Base-by-base conservation (phyloP, 2,888 invertebrate species). In the Caenorhabditis afra region DNA sequence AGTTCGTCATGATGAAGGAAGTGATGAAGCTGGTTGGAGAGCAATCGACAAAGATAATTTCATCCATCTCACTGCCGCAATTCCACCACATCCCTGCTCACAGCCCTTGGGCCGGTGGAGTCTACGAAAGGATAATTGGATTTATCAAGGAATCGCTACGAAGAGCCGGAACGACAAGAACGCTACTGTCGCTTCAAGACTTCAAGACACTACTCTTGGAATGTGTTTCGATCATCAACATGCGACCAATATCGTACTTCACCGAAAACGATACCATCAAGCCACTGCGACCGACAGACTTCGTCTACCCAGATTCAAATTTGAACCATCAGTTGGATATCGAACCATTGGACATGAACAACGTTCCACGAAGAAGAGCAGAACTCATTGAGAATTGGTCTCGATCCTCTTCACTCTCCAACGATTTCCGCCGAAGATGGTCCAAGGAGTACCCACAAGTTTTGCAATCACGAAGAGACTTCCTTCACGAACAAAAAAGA, bases 61-160 rank as follows among this genome's bases (percentile, higher is more conserved):
- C 58, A 11, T 12, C 50, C 14, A 14, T 10, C 4, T 18, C 49
- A 20, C 37, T 71, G 12, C 74, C 74, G 14, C 14, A 44, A 0
- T 65, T 74, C 23, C 37, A 45, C 7, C 35, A 23, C 29, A 74
- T 65, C 8, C 37, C 74, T 1, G 41, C 65, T 1, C 39, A 37
- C 5, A 39, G 41, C 7, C 82, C 91, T 1, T 92, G 91, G 91
- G 90, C 90, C 91, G 91, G 91, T 57, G 91, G 91, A 49, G 90
- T 89, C 81, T 92, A 90, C 87, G 91, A 92, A 82, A 81, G 91
- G 18, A 78, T 92, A 4, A 85, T 91, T 12, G 86, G 90, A n/a
- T 8, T 81, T 0, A 20, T 75, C 18, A 75, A 75, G 47, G 29
- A 37, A 11, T 47, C 12, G 10, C 20, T 75, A 0, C 4, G 35